phyloP scores from a whole-genome alignment of 2,113 vertebrate genomes.

The Psilopogon haemacephalus region DNA sequence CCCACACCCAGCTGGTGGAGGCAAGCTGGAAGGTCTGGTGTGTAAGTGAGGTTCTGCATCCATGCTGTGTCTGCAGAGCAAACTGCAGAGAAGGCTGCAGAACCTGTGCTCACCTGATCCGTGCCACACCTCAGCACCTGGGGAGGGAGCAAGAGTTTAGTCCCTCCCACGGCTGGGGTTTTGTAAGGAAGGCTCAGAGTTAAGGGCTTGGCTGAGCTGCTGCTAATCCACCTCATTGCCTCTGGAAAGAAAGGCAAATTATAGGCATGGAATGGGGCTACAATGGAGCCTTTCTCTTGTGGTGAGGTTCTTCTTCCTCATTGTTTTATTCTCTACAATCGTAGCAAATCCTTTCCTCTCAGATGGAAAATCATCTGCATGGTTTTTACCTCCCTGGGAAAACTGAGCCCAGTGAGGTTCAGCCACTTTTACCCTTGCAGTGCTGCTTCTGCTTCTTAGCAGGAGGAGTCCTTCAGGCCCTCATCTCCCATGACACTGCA shows the following conservation, averaged over 20 bases:
- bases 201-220: not conserved
- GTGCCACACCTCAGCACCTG: not conserved
- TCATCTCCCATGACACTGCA: not conserved
- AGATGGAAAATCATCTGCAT: not conserved
- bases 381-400: not conserved
- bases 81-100: not conserved
- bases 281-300: constrained; percentile 9
- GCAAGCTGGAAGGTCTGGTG: too few species aligned
- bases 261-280: constrained; percentile 11
- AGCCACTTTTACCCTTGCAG: not conserved
- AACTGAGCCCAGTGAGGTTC: not conserved
- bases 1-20: not conserved
- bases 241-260: not conserved
- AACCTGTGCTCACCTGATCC: not conserved
- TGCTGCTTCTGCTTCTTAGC: not conserved
- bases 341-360: not conserved
- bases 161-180: not conserved
- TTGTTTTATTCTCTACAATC: constrained; percentile 1
- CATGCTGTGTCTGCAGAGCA: not conserved
- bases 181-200: not conserved
- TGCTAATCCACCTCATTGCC: not conserved
- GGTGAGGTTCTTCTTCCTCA: not conserved
- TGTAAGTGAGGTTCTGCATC: not conserved
- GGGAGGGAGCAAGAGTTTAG: not conserved
- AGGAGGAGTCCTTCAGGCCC: not conserved